Evolutionary conservation across 64 coral and sea anemone species (phyloP).

Genomic region (Catalaphyllia jardinei): DNA sequence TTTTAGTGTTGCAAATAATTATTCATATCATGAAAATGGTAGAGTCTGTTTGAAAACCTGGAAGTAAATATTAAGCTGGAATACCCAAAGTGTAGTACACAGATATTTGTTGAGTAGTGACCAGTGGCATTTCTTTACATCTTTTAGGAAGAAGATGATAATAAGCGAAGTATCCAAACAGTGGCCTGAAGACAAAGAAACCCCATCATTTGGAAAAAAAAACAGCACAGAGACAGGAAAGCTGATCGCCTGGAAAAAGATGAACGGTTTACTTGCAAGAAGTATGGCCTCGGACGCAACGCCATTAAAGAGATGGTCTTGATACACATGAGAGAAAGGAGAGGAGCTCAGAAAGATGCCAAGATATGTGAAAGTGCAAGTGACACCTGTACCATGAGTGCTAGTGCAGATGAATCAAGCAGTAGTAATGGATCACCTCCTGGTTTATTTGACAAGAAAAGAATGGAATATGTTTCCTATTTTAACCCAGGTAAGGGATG

Average conservation of each 20-base stretch:
- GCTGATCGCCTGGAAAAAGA: neutral
- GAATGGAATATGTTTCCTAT: conserved; percentile 19
- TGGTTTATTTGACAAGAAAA: neutral
- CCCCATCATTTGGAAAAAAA: conserved; percentile 4
- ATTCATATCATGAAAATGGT: too few relatives aligned
- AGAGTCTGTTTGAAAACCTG: too few relatives aligned
- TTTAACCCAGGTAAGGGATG: conserved; percentile 8
- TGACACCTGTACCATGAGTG: neutral
- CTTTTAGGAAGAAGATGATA: conserved; percentile 15
- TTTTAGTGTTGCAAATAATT: too few relatives aligned
- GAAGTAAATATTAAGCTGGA: too few relatives aligned
- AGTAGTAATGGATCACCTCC: neutral
- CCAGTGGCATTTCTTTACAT: neutral
- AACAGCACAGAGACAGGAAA: neutral
- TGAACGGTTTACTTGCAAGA: neutral
- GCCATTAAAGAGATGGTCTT: conserved; percentile 10
- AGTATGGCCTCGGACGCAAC: conserved; percentile 2
- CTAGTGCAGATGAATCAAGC: conserved; percentile 20
- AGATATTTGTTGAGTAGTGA: too few relatives aligned
- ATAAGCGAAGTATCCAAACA: conserved; percentile 1
- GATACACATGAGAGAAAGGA: neutral
- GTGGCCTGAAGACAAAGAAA: conserved; percentile 22
- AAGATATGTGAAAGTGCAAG: neutral
- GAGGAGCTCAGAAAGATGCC: conserved; percentile 9
- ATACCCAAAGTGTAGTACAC: too few relatives aligned